These are phyloP conservation scores for Falco novaeseelandiae DNA, from an alignment of 2,797 vertebrate genomes.

Conservation along the genomic window DNA sequence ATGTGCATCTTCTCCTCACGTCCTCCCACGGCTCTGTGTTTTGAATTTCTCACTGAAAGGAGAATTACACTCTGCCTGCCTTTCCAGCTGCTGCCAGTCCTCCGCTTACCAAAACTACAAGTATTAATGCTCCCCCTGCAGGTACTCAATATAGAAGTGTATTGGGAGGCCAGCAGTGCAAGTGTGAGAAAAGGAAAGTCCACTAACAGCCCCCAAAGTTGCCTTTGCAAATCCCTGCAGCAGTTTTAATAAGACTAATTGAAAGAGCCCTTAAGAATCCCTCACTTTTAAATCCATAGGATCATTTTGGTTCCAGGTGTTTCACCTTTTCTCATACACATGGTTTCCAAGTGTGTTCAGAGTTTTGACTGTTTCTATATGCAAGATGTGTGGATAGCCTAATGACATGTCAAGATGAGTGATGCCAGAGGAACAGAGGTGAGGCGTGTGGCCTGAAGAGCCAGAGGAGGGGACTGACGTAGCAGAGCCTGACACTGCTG, in stretches of 20 bases:
- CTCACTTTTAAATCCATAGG: not conserved
- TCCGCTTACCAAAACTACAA: not conserved
- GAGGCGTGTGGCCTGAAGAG: not conserved
- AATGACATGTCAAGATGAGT: not conserved
- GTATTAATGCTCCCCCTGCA: slow-evolving; percentile 13
- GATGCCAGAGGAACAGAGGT: not conserved
- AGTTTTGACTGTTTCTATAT: not conserved
- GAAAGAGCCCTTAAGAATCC: not conserved
- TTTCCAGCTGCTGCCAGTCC: not conserved
- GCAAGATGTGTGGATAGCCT: not conserved
- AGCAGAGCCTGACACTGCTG: not conserved
- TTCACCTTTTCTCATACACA: not conserved
- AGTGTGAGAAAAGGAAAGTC: not conserved
- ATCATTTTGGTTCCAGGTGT: not conserved
- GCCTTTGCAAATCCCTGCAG: not conserved
- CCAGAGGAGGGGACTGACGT: not conserved
- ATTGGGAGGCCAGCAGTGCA: not conserved
- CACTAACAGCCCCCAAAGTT: not conserved
- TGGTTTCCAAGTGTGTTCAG: not conserved
- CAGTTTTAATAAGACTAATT: not conserved
- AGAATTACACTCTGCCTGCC: not conserved
- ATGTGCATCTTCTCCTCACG: not conserved
- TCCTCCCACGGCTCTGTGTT: not conserved
- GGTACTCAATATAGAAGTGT: not conserved
- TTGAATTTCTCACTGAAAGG: not conserved